Evolutionary conservation across 2,113 vertebrate species (phyloP).

Genomic region (Podarcis muralis): DNA sequence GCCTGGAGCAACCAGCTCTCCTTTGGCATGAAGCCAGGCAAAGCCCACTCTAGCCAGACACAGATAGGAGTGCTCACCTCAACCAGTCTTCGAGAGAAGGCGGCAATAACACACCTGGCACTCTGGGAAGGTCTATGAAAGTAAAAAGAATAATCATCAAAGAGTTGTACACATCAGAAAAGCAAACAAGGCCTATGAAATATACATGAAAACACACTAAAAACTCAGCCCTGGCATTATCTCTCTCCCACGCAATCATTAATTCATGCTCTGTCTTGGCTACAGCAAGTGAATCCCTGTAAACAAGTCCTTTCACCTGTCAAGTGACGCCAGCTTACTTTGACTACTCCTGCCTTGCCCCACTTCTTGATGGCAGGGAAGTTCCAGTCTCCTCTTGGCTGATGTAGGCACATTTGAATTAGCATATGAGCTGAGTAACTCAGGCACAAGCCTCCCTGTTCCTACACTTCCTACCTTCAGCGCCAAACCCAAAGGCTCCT

Average conservation of each 20-base stretch:
- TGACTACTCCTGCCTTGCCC: neutral
- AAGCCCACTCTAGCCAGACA: neutral
- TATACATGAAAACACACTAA: conserved; percentile 54
- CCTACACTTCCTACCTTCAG: neutral
- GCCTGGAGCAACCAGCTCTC: neutral
- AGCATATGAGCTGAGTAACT: neutral
- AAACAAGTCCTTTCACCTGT: neutral
- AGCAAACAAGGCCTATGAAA: conserved; percentile 61
- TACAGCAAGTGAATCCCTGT: conserved; percentile 24
- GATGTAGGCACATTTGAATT: no score
- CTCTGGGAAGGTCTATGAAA: neutral
- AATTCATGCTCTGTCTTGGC: conserved; percentile 37
- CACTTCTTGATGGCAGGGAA: neutral
- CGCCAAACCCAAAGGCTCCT: neutral
- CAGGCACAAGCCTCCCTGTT: no score
- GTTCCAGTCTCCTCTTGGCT: neutral
- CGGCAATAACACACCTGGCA: conserved; percentile 6
- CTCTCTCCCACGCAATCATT: conserved; percentile 16
- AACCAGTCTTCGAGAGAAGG: neutral
- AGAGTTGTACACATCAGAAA: conserved; percentile 49
- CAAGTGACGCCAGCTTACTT: conserved; percentile 9
- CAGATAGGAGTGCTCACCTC: neutral
- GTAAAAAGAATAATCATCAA: conserved; percentile 50
- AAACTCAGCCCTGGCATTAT: conserved; percentile 39
- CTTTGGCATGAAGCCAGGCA: neutral